Base-by-base conservation (phyloP, 2,888 invertebrate genomes). In the Cosmia trapezina region DNA sequence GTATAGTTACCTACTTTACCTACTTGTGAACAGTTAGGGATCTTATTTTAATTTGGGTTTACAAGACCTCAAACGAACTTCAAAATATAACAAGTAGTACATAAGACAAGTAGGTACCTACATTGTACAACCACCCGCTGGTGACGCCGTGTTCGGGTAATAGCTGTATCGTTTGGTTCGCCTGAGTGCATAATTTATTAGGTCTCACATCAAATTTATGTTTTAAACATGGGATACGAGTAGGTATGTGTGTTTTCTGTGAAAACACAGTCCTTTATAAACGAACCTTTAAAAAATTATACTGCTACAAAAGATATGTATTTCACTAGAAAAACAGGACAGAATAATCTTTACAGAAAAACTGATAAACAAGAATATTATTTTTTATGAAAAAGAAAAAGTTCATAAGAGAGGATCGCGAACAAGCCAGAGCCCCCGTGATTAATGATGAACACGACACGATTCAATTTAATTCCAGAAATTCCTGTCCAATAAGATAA, bases 391-490 rank as follows among this genome's bases (percentile, higher is more conserved):
- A 87, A 88, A 89, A 83, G 84, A 86, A 87, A 88, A 90, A 91
- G 86, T 89, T 90, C 83, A 86, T 87, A 84, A 87, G 87, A 87
- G 89, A 87, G 73, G 83, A 87, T 87, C 86, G 87, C 86, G 89
- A 82, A 86, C 89, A 88, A 90, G 87, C 86, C 88, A 88, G 88
- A 89, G 85, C 89, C 91, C 87, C 89, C 87, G 89, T 92, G 93
- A 93, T 93, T 92, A 93, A 93, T 93, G 93, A 91, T 87, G 84
- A 89, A 89, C 91, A 91, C 89, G 92, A 92, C 92, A 90, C 90
- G 90, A 91, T 93, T 93, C 93, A 91, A 93, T 93, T 92, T 92
- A 91, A 93, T 92, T 91, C 88, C 86, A 86, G 89, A 91, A 92
- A 91, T 89, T 90, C 87, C 84, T 87, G 87, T 91, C 89, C 87